Evolutionary conservation across 2,888 invertebrate genomes (phyloP), one percentile per base, ranked within the genome.

Genomic region (Smittia aterrima): DNA sequence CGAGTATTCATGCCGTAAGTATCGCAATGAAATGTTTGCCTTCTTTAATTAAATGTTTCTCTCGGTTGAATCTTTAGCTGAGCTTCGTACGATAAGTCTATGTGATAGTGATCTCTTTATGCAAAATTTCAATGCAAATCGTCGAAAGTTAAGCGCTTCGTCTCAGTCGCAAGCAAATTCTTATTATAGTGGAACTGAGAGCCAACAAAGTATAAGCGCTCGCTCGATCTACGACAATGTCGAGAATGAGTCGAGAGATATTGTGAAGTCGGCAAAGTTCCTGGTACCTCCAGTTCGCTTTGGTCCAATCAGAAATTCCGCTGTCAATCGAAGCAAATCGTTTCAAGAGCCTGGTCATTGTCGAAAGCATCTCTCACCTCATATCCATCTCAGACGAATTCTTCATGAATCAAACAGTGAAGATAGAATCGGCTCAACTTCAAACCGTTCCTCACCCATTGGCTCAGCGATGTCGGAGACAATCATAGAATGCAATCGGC

Each of bases 1-100:
- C 85, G 90, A 93, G 88, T 92, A 90, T 86, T 89, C 89, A 80
- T 90, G 89, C 86, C 89, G 89, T 90, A 87, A 89, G 89, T 47
- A 11, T n/a, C 47, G 16, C 32, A 40, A 58, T 66, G 22, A 18
- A 18, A 18, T 58, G 2, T 22, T 25, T 11, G 11, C 47, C 16
- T 13, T 47, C n/a, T 11, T 67, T 40, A 54, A 64, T 27, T 75
- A 3, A 32, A 32, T 32, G 32, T 32, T 32, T 32, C 32, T 32
- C 32, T n/a, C n/a, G n/a, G n/a, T 76, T 76, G 73, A 2, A 38
- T 24, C 75, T 78, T 76, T 78, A 80, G 80, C 80, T 78, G 80
- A 80, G 77, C 78, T 80, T 77, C 78, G 80, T 77, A 78, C 79
- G 76, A 79, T 79, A 77, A 79, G 78, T 76, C 77, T 77, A 54